Evolutionary conservation across 2,888 invertebrate genomes (phyloP).

Genomic region (Siphlonurus alternatus): DNA sequence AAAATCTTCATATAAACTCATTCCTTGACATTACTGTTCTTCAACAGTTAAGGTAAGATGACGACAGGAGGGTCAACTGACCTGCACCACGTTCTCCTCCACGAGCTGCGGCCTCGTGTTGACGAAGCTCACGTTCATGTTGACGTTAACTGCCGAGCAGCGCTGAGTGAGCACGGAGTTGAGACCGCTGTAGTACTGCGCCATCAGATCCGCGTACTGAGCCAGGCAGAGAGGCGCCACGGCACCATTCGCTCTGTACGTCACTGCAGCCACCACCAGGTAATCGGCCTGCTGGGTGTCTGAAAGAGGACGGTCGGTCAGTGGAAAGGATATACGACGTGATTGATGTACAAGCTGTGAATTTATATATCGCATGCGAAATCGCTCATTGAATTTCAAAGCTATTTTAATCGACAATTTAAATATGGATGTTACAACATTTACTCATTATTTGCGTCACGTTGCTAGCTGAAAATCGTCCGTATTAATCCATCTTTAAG

Average conservation of each 20-base stretch:
- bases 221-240: constrained; percentile 68
- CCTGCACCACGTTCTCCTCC: constrained; percentile 72
- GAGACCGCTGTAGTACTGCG: constrained; percentile 62
- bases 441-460: not conserved
- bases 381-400: constrained; percentile 3
- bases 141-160: constrained; percentile 87
- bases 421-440: constrained; percentile 3
- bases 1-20: no score
- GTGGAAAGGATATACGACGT: not conserved
- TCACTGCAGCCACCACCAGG: constrained; percentile 71
- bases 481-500: no score
- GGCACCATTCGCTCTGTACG: constrained; percentile 78
- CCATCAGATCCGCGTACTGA: constrained; percentile 67
- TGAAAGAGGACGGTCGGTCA: constrained; percentile 23
- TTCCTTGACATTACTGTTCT: no score
- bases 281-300: constrained; percentile 91
- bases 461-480: no score
- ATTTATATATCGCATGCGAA: constrained; percentile 5
- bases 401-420: no score
- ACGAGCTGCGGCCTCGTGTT: constrained; percentile 60
- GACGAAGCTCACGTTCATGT: constrained; percentile 83
- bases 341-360: not conserved
- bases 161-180: constrained; percentile 73
- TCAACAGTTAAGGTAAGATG: no score
- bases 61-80: no score